Conservation (phyloP, 1,140 invertebrate genomes). For the Drosophila micromelanica region DNA sequence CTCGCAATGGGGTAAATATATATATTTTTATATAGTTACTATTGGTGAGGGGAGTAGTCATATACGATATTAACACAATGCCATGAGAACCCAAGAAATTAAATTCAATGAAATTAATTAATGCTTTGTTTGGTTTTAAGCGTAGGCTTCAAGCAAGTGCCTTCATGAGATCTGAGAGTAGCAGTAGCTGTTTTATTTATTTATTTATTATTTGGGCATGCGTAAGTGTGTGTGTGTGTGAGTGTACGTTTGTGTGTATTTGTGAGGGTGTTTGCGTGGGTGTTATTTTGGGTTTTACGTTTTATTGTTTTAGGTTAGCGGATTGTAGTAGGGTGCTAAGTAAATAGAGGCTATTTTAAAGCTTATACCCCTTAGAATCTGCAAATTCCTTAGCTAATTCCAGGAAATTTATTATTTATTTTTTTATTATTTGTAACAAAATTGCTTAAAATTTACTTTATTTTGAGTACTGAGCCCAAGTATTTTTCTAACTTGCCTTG, state of each 20-base stretch:
- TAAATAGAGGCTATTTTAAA: neutral
- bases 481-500: too few species aligned
- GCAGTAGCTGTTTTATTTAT: slow-evolving; percentile 24
- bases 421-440: too few species aligned
- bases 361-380: neutral
- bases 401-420: neutral
- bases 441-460: too few species aligned
- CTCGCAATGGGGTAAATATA: slow-evolving; percentile 13
- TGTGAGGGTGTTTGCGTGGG: neutral
- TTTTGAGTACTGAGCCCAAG: too few species aligned
- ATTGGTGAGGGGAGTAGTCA: neutral
- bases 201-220: slow-evolving; percentile 5
- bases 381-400: neutral
- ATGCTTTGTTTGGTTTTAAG: slow-evolving; percentile 30
- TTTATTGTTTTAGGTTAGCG: slow-evolving; percentile 25
- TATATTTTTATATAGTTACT: neutral
- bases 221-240: neutral
- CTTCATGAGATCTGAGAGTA: slow-evolving; percentile 2
- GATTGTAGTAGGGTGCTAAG: neutral
- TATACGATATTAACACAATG: slow-evolving; percentile 34
- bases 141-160: slow-evolving; percentile 38
- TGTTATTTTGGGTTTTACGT: slow-evolving; percentile 5
- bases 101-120: slow-evolving; percentile 76
- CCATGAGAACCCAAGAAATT: slow-evolving; percentile 39
- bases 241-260: neutral